These are phyloP conservation scores for Calliphora vicina DNA, from an alignment of 1,140 invertebrate genomes.

Conservation along the genomic window DNA sequence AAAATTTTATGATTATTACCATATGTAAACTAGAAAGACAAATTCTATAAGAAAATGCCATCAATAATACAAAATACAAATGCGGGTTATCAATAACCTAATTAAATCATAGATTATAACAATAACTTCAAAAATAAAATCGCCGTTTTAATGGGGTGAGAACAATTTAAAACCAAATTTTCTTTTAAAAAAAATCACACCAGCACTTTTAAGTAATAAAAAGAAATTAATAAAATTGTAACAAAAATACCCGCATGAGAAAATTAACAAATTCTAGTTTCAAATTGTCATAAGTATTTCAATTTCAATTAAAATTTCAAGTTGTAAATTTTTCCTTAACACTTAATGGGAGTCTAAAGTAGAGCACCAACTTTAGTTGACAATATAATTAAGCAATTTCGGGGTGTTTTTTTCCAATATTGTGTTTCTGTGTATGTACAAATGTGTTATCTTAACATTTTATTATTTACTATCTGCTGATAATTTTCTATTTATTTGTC, in stretches of 20 bases:
- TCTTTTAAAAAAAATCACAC: too few relatives aligned
- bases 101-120: neutral
- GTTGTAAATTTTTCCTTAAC: neutral
- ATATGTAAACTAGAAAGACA: too few relatives aligned
- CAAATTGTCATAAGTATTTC: neutral
- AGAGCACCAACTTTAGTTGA: neutral
- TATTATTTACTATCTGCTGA: neutral
- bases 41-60: too few relatives aligned
- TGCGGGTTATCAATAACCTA: neutral
- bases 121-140: neutral
- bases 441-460: neutral
- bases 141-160: neutral
- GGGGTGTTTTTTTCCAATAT: neutral
- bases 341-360: neutral
- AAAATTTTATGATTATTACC: too few relatives aligned
- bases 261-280: neutral
- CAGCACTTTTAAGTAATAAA: too few relatives aligned
- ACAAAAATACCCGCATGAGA: neutral
- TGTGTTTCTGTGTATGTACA: neutral
- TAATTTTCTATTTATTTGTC: neutral
- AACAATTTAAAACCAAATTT: neutral
- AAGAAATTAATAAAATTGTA: neutral
- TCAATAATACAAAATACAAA: neutral
- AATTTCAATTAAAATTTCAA: neutral
- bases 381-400: neutral